phyloP scores from a whole-genome alignment of 2,888 invertebrate species.

The Drosophila trichaetosa region DNA sequence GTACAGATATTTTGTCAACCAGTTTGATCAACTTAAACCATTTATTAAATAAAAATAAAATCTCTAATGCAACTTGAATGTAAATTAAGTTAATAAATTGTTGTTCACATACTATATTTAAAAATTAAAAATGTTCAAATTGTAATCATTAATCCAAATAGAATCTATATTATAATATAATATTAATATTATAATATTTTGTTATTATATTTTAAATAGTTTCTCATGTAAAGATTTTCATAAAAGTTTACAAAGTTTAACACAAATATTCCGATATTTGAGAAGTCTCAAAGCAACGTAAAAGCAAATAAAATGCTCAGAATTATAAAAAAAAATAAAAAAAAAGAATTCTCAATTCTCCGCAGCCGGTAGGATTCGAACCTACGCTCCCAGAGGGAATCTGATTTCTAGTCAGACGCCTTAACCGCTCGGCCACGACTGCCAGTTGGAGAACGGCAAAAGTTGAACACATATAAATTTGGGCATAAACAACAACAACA shows the following conservation, averaged over 20 bases:
- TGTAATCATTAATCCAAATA: background rate
- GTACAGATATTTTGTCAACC: background rate
- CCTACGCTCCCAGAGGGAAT: constrained; percentile 95
- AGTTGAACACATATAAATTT: constrained; percentile 5
- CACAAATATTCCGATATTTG: no score
- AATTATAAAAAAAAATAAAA: constrained; percentile 4
- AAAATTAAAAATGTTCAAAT: background rate
- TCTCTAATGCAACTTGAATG: background rate
- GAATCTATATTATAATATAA: background rate
- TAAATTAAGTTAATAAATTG: background rate
- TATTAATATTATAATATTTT: no score
- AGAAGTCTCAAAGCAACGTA: no score
- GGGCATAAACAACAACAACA: background rate
- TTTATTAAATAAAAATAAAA: background rate
- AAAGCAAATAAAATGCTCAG: no score
- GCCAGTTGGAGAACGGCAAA: background rate
- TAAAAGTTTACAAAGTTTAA: no score
- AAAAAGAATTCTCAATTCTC: constrained; percentile 84
- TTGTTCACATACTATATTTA: background rate
- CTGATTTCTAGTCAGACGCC: constrained; percentile 83
- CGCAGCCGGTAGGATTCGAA: constrained; percentile 95
- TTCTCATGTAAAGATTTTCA: no score
- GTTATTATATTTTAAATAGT: no score
- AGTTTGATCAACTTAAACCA: background rate
- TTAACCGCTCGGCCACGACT: constrained; percentile 70